Conservation (phyloP, 2,888 invertebrate species). For the Amphipyra tragopoginis region DNA sequence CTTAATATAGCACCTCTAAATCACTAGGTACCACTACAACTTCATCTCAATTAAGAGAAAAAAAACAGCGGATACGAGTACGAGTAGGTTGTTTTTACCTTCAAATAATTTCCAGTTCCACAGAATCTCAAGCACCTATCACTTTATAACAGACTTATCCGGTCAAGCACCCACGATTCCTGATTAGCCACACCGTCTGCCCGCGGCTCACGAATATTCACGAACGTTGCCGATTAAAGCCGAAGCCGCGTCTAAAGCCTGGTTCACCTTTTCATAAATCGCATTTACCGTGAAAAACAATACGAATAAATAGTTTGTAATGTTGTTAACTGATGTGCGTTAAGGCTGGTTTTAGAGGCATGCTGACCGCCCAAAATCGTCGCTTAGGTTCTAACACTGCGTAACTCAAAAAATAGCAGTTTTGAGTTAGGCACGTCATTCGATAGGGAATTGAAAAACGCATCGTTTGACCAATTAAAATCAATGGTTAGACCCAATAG, state of each 20-base stretch:
- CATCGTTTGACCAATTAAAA: no score
- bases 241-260: constrained; percentile 27
- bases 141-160: constrained; percentile 23
- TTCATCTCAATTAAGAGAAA: not conserved
- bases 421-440: no score
- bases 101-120: constrained; percentile 19
- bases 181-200: constrained; percentile 65
- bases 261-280: constrained; percentile 8
- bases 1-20: no score
- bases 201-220: constrained; percentile 38
- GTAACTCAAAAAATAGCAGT: no score
- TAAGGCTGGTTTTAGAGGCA: no score
- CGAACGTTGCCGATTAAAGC: constrained; percentile 41
- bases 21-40: no score
- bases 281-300: not conserved
- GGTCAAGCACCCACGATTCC: constrained; percentile 59
- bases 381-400: no score
- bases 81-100: not conserved
- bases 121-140: constrained; percentile 29
- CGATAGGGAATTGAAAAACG: no score
- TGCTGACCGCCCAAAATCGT: no score
- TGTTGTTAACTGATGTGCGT: not conserved
- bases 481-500: no score
- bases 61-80: not conserved
- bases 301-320: not conserved